A percentile compares a stretch with the other conserved stretches of the same genome.
phyloP scores from a whole-genome alignment of 1,140 invertebrate species.

The Mactra quadrangularis region DNA sequence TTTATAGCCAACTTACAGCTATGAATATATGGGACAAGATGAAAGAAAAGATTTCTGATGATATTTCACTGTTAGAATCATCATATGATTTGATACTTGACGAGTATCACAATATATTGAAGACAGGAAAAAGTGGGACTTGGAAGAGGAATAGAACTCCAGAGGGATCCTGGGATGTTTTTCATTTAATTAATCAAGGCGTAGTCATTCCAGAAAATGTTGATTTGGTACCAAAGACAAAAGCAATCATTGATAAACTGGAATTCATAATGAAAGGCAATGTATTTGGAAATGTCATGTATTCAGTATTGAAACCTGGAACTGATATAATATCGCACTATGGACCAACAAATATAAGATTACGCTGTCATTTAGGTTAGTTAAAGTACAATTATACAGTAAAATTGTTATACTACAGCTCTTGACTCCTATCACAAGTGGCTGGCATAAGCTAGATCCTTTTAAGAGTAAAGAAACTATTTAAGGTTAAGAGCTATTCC shows the following conservation, averaged over 20 bases:
- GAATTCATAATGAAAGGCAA: constrained; percentile 68
- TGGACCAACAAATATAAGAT: constrained; percentile 76
- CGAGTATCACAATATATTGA: constrained; percentile 60
- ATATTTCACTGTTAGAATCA: constrained; percentile 45
- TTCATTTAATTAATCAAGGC: constrained; percentile 78
- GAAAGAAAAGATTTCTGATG: background rate
- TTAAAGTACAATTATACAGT: too few species aligned
- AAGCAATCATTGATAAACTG: constrained; percentile 59
- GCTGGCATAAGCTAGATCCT: too few species aligned
- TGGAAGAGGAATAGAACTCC: constrained; percentile 75
- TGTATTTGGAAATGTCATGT: constrained; percentile 77
- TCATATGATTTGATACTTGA: constrained; percentile 61
- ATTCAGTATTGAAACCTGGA: constrained; percentile 75
- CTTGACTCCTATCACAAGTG: too few species aligned
- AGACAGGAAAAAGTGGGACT: background rate
- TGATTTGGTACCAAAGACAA: constrained; percentile 67
- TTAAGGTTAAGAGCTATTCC: too few species aligned
- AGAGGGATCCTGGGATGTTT: constrained; percentile 73
- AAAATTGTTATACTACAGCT: too few species aligned
- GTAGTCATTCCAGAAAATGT: constrained; percentile 61
- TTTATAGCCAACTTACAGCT: constrained; percentile 12
- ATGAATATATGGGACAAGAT: constrained; percentile 39
- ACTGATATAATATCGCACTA: constrained; percentile 73
- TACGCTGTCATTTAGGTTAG: constrained; percentile 77
- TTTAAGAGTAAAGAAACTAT: too few species aligned